Evolutionary conservation across 2,888 invertebrate species (phyloP).

Genomic region (Reticulitermes lucifugus): DNA sequence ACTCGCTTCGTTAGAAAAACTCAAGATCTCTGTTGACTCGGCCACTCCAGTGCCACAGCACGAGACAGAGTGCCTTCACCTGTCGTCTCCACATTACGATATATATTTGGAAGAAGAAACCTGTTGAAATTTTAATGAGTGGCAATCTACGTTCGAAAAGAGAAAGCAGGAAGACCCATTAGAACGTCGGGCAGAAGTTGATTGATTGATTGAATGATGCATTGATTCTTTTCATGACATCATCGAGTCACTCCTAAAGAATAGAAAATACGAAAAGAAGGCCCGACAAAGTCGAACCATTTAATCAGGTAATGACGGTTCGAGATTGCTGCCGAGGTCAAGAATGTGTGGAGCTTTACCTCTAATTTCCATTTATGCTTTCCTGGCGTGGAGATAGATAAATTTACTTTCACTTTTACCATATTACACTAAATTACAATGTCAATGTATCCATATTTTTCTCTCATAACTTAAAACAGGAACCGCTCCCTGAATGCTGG

Average conservation of each 20-base stretch:
- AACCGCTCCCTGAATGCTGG: too few relatives aligned
- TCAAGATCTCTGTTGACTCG: too few relatives aligned
- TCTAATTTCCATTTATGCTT: too few relatives aligned
- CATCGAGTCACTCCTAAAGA: conserved; percentile 8
- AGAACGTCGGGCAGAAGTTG: neutral
- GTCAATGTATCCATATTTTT: too few relatives aligned
- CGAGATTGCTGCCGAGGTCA: too few relatives aligned
- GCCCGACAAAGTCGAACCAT: neutral
- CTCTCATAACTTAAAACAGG: too few relatives aligned
- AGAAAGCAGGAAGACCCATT: conserved; percentile 18
- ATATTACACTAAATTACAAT: too few relatives aligned
- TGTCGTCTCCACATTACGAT: neutral
- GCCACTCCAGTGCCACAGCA: neutral
- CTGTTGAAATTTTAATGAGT: conserved; percentile 40
- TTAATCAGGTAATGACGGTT: neutral
- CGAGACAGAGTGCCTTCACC: neutral
- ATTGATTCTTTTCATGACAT: conserved; percentile 19
- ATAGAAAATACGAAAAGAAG: too few relatives aligned
- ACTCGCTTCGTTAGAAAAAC: too few relatives aligned
- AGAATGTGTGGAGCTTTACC: too few relatives aligned
- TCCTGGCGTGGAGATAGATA: too few relatives aligned
- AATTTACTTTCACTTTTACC: too few relatives aligned
- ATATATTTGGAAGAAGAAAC: neutral
- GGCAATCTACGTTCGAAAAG: neutral
- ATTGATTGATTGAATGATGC: conserved; percentile 17